Evolutionary conservation across 2,113 vertebrate species (phyloP).

Genomic region (Sterna hirundo): DNA sequence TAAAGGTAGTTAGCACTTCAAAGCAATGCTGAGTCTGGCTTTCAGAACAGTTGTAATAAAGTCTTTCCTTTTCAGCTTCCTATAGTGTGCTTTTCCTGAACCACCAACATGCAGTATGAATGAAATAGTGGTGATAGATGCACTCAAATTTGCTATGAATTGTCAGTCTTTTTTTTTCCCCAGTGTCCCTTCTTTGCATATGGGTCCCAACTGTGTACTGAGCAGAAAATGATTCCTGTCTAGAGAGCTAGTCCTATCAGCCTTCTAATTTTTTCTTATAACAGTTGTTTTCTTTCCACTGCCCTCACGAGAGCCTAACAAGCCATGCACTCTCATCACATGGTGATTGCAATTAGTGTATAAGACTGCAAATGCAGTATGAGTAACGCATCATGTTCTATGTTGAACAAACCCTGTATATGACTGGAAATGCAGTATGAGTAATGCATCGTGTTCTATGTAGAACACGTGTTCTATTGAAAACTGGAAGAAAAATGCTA

Average conservation of each 20-base stretch:
- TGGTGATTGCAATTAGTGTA: slow-evolving; percentile 1
- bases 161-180: neutral
- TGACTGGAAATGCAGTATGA: neutral
- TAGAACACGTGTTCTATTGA: neutral
- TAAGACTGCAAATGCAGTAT: neutral
- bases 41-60: neutral
- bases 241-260: neutral
- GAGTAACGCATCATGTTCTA: neutral
- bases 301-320: neutral
- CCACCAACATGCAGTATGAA: neutral
- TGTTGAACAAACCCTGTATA: neutral
- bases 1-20: neutral
- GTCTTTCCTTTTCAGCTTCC: neutral
- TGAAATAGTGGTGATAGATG: neutral
- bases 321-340: neutral
- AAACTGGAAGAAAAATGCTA: neutral
- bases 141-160: neutral
- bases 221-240: neutral
- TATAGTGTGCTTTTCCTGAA: neutral
- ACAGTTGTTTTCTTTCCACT: slow-evolving; percentile 12
- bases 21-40: neutral
- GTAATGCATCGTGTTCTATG: neutral
- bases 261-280: neutral
- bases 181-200: neutral
- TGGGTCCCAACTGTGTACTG: neutral